Percentiles rank a stretch among this genome's conserved stretches.
Conservation (phyloP, 1,140 invertebrate genomes). For the Euura saliciscinereae region DNA sequence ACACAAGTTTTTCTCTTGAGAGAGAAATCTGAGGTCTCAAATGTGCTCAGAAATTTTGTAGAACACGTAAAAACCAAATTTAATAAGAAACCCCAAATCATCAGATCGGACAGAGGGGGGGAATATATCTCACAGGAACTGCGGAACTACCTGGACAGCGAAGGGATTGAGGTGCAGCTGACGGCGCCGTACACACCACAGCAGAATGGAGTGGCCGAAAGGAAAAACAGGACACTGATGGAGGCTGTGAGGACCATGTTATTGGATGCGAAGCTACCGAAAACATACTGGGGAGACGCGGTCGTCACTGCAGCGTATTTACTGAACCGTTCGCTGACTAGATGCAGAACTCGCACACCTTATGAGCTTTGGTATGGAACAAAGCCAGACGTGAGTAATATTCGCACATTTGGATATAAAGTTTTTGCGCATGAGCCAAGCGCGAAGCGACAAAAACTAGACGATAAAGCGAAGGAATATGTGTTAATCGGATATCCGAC, state of each 20-base stretch:
- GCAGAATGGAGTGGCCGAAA: slow-evolving; percentile 42
- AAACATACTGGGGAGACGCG: slow-evolving; percentile 5
- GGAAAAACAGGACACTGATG: slow-evolving; percentile 29
- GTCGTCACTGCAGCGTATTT: slow-evolving; percentile 8
- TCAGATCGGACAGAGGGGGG: slow-evolving; percentile 24
- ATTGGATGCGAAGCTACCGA: not conserved
- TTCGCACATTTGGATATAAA: slow-evolving; percentile 42
- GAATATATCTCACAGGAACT: slow-evolving; percentile 22
- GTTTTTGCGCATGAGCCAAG: too few species aligned
- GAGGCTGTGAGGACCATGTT: slow-evolving; percentile 14
- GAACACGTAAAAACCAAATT: slow-evolving; percentile 16
- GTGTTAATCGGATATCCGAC: too few species aligned
- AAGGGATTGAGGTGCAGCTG: slow-evolving; percentile 28
- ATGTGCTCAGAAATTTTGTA: slow-evolving; percentile 15
- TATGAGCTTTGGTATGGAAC: slow-evolving; percentile 35
- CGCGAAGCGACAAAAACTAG: too few species aligned
- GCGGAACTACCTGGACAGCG: slow-evolving; percentile 12
- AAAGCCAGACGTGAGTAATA: slow-evolving; percentile 29
- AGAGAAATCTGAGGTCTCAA: slow-evolving; percentile 15
- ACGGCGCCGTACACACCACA: slow-evolving; percentile 39
- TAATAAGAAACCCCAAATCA: slow-evolving; percentile 16
- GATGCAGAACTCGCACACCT: too few species aligned
- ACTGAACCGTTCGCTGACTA: not conserved
- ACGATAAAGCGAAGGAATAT: too few species aligned
- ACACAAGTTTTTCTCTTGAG: slow-evolving; percentile 10